Base-by-base conservation (phyloP, 2,797 vertebrate genomes). In the Syncerus caffer region DNA sequence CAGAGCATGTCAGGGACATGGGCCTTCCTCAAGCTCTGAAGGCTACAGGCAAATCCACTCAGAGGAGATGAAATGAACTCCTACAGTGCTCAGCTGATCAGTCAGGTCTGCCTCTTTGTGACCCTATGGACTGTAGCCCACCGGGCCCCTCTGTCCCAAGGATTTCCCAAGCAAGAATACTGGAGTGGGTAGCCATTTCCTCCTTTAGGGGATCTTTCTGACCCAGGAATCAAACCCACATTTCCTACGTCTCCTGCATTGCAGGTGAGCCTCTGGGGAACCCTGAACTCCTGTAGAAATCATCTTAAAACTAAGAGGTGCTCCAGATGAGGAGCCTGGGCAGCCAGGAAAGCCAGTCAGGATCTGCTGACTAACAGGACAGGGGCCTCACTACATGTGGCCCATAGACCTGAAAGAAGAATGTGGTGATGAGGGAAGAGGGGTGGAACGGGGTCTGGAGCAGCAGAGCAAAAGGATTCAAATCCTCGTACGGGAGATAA, bases 21-120 rank as follows among this genome's bases (percentile, higher is more conserved):
- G 21, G 51, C n/a, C 82, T 83, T 90, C 27, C 89, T 45, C 62
- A 82, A 78, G 31, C 29, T 51, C 83, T 71, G 53, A 79, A 38
- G 21, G 3, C 27, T 57, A 42, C 10, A 14, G 38, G 84, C 62
- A 42, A 89, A 51, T 62, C 51, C 58, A 25, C 9, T 38, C 45
- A n/a, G n/a, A 64, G 15, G 11, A 62, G 71, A 31, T 2, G 1
- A 71, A 67, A 64, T 47, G 57, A 55, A 55, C 23, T 53, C 21
- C 55, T 31, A 50, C 34, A 71, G 83, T 14, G 71, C 71, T 74
- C 67, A 74, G 71, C 16, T 74, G 38, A 14, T 42, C 38, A 27
- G 64, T 6, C 64, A 38, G 6, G 23, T 74, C 71, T 42, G 38
- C 34, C 38, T 74, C 38, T 74, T 74, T 27, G 25, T 78, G 64